Conservation (phyloP, 2,797 vertebrate species). For the Anguilla pacifica region DNA sequence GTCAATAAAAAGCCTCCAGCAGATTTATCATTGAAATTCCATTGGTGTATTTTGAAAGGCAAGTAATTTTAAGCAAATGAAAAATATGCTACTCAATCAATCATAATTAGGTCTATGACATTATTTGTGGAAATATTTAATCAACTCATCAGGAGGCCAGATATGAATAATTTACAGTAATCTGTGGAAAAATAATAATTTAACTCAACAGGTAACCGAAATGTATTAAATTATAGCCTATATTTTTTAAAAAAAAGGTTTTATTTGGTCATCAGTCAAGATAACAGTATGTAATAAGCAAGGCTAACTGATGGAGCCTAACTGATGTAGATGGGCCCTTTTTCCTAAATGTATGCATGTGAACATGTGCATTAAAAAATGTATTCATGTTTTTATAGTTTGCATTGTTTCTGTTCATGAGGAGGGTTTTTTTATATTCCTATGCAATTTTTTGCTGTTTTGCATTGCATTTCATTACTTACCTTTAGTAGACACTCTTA, state of each 20-base stretch:
- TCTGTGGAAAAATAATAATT: background rate
- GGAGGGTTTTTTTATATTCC: too few relatives aligned
- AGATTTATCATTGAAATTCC: background rate
- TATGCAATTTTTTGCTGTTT: background rate
- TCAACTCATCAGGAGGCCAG: background rate
- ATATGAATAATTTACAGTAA: background rate
- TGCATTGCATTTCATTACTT: background rate
- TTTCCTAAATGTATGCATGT: background rate
- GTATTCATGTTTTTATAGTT: too few relatives aligned
- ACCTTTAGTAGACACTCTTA: background rate
- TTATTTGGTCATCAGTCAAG: too few relatives aligned
- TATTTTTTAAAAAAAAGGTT: background rate
- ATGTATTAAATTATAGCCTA: background rate
- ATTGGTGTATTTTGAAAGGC: background rate
- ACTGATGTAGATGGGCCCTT: background rate
- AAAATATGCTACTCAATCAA: background rate
- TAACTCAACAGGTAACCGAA: background rate
- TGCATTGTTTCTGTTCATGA: too few relatives aligned
- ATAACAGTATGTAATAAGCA: too few relatives aligned
- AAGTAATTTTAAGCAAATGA: background rate
- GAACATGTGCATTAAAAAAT: background rate
- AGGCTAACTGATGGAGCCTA: too few relatives aligned
- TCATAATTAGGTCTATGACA: background rate
- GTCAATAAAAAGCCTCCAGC: background rate
- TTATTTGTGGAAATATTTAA: background rate